Evolutionary conservation across 2,797 vertebrate genomes (phyloP).

Genomic region (Ctenochaetus hawaiiensis): DNA sequence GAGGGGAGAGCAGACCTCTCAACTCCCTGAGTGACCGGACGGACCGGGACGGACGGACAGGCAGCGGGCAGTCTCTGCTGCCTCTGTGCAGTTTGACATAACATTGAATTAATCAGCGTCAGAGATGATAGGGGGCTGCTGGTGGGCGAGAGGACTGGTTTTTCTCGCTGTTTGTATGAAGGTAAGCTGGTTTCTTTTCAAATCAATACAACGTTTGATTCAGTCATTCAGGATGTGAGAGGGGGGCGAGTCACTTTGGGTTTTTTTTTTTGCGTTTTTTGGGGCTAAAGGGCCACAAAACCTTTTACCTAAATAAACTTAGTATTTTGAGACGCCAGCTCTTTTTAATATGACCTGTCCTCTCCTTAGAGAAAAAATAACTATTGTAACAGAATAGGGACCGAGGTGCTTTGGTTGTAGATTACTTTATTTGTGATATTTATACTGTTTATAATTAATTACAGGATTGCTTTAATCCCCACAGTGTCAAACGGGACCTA

Average conservation of each 20-base stretch:
- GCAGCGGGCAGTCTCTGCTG: conserved; percentile 24
- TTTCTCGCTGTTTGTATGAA: conserved; percentile 65
- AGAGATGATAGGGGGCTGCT: conserved; percentile 73
- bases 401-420: background rate
- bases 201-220: background rate
- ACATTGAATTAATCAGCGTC: conserved; percentile 30
- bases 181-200: conserved; percentile 61
- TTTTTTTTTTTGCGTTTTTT: background rate
- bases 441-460: background rate
- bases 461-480: background rate
- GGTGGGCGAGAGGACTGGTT: conserved; percentile 58
- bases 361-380: conserved; percentile 1
- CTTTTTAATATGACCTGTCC: background rate
- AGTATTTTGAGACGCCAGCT: conserved; percentile 28
- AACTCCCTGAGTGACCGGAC: conserved; percentile 20
- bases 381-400: background rate
- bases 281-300: background rate
- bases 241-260: conserved; percentile 24
- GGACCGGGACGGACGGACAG: conserved; percentile 23
- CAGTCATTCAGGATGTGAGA: background rate
- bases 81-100: conserved; percentile 25
- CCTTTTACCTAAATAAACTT: background rate
- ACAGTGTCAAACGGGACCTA: background rate
- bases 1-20: conserved; percentile 45
- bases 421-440: background rate